These are phyloP conservation scores for Emys orbicularis DNA, from an alignment of 2,797 vertebrate genomes.

Conservation along the genomic window DNA sequence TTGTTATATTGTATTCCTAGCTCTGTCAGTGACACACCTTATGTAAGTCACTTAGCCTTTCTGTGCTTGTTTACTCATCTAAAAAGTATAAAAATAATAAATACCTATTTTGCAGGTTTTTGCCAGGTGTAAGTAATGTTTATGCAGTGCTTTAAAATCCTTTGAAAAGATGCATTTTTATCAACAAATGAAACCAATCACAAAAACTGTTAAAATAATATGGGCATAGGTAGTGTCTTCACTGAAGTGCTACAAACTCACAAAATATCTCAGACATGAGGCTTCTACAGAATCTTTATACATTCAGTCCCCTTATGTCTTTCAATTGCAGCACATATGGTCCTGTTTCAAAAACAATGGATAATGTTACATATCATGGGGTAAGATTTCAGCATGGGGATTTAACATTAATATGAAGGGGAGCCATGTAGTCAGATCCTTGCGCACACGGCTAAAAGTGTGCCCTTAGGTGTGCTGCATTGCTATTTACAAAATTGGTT, in stretches of 20 bases:
- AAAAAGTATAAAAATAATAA: constrained; percentile 39
- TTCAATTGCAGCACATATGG: constrained; percentile 32
- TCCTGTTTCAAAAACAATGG: constrained; percentile 66
- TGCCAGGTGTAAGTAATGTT: not conserved
- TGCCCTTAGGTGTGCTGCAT: not conserved
- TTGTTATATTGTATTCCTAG: constrained; percentile 64
- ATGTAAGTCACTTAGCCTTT: constrained; percentile 45
- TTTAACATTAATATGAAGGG: constrained; percentile 48
- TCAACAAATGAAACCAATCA: constrained; percentile 50
- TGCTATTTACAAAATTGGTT: constrained; percentile 30
- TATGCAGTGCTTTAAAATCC: not conserved
- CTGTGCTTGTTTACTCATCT: constrained; percentile 21
- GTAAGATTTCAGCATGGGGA: constrained; percentile 51
- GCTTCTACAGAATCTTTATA: not conserved
- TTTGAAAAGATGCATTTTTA: not conserved
- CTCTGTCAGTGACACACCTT: constrained; percentile 28
- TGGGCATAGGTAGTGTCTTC: too few species aligned
- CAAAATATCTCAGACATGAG: constrained; percentile 22
- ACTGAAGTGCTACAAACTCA: not conserved
- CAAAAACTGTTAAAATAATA: not conserved
- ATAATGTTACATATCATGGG: constrained; percentile 43
- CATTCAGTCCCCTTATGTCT: not conserved
- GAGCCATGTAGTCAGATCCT: not conserved
- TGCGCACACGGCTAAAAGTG: not conserved
- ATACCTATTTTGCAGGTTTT: not conserved